These are phyloP conservation scores for Apodemus agrarius DNA, from an alignment of 2,797 vertebrate genomes.

Conservation along the genomic window DNA sequence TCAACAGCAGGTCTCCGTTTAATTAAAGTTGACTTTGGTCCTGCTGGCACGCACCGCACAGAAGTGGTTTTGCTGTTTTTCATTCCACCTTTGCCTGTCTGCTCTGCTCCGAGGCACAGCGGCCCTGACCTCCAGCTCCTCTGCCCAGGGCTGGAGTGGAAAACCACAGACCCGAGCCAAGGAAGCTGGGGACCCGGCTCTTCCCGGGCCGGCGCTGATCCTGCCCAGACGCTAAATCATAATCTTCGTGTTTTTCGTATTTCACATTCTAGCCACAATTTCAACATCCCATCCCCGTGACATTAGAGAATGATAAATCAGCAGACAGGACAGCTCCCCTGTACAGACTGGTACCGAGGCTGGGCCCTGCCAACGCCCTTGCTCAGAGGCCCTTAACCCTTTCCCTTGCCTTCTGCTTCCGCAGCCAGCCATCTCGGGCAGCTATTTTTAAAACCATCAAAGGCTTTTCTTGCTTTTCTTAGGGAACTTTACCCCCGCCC, in stretches of 20 bases:
- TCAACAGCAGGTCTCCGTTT: slow-evolving; percentile 72
- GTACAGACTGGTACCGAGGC: slow-evolving; percentile 95
- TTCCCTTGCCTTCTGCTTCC: slow-evolving; percentile 71
- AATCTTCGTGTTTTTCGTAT: slow-evolving; percentile 93
- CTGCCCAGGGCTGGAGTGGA: slow-evolving; percentile 76
- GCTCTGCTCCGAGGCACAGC: slow-evolving; percentile 64
- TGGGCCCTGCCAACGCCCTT: slow-evolving; percentile 92
- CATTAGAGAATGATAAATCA: slow-evolving; percentile 94
- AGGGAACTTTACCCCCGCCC: not conserved
- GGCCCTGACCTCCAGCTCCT: slow-evolving; percentile 55
- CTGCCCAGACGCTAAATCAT: slow-evolving; percentile 93
- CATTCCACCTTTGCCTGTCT: slow-evolving; percentile 68
- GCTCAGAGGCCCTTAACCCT: slow-evolving; percentile 86
- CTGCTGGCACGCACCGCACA: not conserved
- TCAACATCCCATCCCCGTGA: slow-evolving; percentile 94
- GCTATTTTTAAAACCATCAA: not conserved
- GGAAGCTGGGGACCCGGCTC: slow-evolving; percentile 78
- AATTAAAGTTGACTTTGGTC: slow-evolving; percentile 74
- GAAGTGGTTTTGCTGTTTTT: slow-evolving; percentile 50
- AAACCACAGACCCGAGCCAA: slow-evolving; percentile 84
- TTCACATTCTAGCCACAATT: slow-evolving; percentile 94
- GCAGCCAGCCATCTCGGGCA: not conserved
- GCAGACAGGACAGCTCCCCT: slow-evolving; percentile 92
- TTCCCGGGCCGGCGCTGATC: slow-evolving; percentile 85
- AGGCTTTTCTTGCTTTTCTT: not conserved